Percentiles rank a stretch among this genome's conserved stretches.
These are phyloP conservation scores for Rachycentron canadum DNA, from an alignment of 2,797 vertebrate genomes.

Conservation along the genomic window DNA sequence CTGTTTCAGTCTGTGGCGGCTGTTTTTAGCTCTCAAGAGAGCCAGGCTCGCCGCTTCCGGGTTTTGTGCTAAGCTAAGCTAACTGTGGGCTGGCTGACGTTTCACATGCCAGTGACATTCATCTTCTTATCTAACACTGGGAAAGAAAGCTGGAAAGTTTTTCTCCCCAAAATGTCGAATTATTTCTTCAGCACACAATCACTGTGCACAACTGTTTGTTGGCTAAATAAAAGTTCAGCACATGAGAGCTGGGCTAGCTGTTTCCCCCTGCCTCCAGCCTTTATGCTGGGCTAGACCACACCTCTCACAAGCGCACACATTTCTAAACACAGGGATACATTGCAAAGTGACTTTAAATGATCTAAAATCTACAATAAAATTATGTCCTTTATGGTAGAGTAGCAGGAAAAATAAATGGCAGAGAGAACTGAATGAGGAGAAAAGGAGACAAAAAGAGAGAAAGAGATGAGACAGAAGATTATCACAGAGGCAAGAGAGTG, in stretches of 20 bases:
- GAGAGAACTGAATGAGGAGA: neutral
- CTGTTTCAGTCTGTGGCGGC: too few relatives aligned
- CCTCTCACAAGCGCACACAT: neutral
- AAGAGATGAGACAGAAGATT: conserved; percentile 26
- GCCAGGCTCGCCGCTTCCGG: neutral
- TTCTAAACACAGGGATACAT: neutral
- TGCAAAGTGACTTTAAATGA: neutral
- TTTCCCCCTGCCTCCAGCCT: neutral
- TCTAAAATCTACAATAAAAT: conserved; percentile 18
- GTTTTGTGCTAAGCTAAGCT: neutral
- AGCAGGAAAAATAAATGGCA: neutral
- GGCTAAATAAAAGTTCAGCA: neutral
- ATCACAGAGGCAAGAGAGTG: conserved; percentile 20
- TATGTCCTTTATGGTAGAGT: conserved; percentile 1
- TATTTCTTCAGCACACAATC: too few relatives aligned
- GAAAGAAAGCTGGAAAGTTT: neutral
- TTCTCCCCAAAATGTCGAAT: neutral
- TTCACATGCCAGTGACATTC: neutral
- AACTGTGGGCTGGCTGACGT: neutral
- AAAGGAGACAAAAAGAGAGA: neutral
- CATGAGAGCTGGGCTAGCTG: neutral
- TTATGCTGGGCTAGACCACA: neutral
- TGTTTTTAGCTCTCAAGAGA: neutral
- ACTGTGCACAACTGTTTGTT: too few relatives aligned
- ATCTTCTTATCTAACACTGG: too few relatives aligned